Base-by-base conservation (phyloP, 2,797 vertebrate genomes). In the Thalassophryne amazonica region DNA sequence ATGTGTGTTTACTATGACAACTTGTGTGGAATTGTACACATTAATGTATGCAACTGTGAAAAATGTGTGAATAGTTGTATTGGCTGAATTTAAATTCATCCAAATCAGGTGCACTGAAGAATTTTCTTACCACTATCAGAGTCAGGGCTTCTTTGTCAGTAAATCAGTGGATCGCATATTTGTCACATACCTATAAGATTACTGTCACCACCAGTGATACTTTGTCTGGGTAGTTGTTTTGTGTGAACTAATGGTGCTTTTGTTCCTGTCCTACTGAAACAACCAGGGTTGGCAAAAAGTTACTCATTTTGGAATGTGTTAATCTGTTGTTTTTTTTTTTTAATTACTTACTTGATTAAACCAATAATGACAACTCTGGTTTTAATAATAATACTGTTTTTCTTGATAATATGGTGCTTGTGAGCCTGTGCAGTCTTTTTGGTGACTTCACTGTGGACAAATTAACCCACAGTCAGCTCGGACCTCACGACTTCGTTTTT, bases 181-280 rank as follows among this genome's bases (percentile, higher is more conserved):
- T 32, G 9, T 20, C 11, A 30, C 3, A 0, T 14, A n/a, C n/a
- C n/a, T 4, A 6, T 4, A 11, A 41, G 11, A 12, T 56, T 42
- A 39, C 40, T 56, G 7, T 27, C 2, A 12, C 12, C 17, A 42
- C 8, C 39, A 43, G 13, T 30, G 28, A 23, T 27, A 24, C 25
- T 13, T 12, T 46, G 6, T 56, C 20, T 45, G 19, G 17, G 4
- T 28, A 63, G 31, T 29, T 41, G 19, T 60, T 73, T 51, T 42
- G 51, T 14, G 40, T 57, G 4, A 54, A 66, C 25, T 55, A 60
- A 57, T 60, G 64, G 70, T 80, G 78, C 70, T 80, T 63, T 72
- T 62, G 30, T 30, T 28, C 4, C 11, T 38, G 32, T 52, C 53
- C 50, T 63, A 62, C 77, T 73, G 77, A 69, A 61, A 65, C 25